Evolutionary conservation across 1,140 invertebrate genomes (phyloP).

Genomic region (Bombus pascuorum): DNA sequence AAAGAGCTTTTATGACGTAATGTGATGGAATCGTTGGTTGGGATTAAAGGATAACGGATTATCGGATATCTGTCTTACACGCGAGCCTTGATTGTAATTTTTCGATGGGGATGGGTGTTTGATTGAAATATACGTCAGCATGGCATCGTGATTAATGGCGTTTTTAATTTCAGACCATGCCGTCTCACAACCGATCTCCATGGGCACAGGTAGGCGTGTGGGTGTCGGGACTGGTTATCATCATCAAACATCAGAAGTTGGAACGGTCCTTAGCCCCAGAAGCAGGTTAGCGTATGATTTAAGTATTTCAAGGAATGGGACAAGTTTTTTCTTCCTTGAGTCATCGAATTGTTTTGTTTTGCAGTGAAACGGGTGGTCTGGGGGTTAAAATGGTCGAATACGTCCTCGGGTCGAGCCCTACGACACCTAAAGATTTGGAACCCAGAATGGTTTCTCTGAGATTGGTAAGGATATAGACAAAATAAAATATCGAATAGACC

Average conservation of each 20-base stretch:
- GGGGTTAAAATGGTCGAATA: conserved; percentile 99
- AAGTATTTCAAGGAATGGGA: background rate
- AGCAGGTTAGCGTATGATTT: conserved; percentile 74
- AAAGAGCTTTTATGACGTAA: background rate
- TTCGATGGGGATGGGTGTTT: background rate
- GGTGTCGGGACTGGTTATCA: conserved; percentile 81
- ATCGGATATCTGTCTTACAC: background rate
- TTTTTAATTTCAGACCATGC: conserved; percentile 86
- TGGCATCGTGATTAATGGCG: conserved; percentile 12
- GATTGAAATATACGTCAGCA: background rate
- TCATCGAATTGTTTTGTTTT: conserved; percentile 20
- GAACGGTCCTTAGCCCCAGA: conserved; percentile 80
- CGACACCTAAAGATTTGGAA: conserved; percentile 87
- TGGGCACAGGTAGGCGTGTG: conserved; percentile 86
- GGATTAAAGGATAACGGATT: background rate
- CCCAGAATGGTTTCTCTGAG: conserved; percentile 88
- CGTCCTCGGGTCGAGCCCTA: conserved; percentile 95
- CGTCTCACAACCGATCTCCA: conserved; percentile 89
- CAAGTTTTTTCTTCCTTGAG: background rate
- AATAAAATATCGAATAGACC: background rate
- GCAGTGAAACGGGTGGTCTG: conserved; percentile 89
- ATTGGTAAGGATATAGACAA: conserved; percentile 82
- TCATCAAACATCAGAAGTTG: conserved; percentile 81
- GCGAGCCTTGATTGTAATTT: background rate
- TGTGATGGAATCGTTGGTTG: background rate